Percentiles rank a stretch among this genome's conserved stretches.
Evolutionary conservation across 2,113 vertebrate genomes (phyloP).

Genomic region (Progne subis): DNA sequence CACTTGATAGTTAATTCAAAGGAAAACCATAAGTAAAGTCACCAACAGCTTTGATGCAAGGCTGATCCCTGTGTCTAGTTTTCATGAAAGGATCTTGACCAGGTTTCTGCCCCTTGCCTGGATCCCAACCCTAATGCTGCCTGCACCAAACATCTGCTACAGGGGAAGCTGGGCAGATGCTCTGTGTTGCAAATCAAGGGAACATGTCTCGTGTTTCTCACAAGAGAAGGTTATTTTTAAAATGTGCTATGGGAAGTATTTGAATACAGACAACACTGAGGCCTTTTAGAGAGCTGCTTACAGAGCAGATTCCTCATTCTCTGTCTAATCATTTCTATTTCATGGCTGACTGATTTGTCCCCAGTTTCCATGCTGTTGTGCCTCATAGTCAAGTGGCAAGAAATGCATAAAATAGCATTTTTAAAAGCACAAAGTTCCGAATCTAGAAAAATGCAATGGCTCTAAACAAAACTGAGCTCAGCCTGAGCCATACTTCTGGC

Average conservation of each 20-base stretch:
- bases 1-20: not conserved
- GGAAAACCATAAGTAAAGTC: not conserved
- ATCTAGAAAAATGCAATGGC: not conserved
- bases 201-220: slow-evolving; percentile 30
- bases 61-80: not conserved
- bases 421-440: not conserved
- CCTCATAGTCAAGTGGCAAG: slow-evolving; percentile 28
- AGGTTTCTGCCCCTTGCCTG: not conserved
- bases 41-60: not conserved
- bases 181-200: not conserved
- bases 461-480: not conserved
- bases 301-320: slow-evolving; percentile 51
- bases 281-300: slow-evolving; percentile 64
- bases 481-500: not conserved
- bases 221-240: slow-evolving; percentile 60
- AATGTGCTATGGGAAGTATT: slow-evolving; percentile 43
- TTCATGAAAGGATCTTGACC: not conserved
- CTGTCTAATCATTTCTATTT: slow-evolving; percentile 63
- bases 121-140: not conserved
- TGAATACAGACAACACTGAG: slow-evolving; percentile 44
- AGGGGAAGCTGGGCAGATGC: not conserved
- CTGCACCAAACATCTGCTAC: not conserved
- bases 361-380: slow-evolving; percentile 27
- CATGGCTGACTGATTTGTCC: slow-evolving; percentile 42
- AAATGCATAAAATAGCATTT: not conserved